Evolutionary conservation across 2,797 vertebrate genomes (phyloP), one percentile per base, ranked within the genome.

Genomic region (Pelodytes ibericus): DNA sequence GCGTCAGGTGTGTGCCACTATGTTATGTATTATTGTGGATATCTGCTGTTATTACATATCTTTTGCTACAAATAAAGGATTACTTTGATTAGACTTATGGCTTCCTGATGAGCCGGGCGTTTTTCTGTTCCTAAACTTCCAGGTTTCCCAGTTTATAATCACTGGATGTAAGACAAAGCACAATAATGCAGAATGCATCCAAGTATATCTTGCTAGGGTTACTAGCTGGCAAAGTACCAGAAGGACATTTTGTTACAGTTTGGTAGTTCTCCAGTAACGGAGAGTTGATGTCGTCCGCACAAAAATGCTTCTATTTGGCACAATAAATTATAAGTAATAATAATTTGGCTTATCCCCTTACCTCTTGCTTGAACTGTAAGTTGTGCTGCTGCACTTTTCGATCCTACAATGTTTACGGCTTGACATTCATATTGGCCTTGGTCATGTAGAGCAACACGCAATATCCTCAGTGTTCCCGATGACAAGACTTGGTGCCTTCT

Each of bases 381-480:
- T 79, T 96, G 95, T 2, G 94, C 94, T 0, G 93, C 77, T 0
- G 89, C 81, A 71, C 83, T 90, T 44, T 93, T 94, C 0, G 95
- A 95, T 41, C 98, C 97, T 0, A 99, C 94, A 6, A 95, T 93
- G 85, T 94, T 99, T 81, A 97, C 93, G 0, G 96, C 97, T 85
- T 99, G 97, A 82, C 98, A 99, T 86, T 99, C 97, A 0, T 98
- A 99, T 85, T 98, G 96, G 69, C 96, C 96, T 84, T 98, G 96
- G 65, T 99, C 98, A 1, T 99, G 96, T 13, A 94, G 90, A 0
- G 95, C 96, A 27, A 99, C 95, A 0, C 89, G 89, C 3, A 93
- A 91, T 87, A 99, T 97, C 67, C 96, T 92, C 15, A 99, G 89
- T 0, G 95, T 93, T 20, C 98, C 97, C 0, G 94, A 90, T 0